Base-by-base conservation (phyloP, 2,113 vertebrate species). In the Tragulus kanchil region DNA sequence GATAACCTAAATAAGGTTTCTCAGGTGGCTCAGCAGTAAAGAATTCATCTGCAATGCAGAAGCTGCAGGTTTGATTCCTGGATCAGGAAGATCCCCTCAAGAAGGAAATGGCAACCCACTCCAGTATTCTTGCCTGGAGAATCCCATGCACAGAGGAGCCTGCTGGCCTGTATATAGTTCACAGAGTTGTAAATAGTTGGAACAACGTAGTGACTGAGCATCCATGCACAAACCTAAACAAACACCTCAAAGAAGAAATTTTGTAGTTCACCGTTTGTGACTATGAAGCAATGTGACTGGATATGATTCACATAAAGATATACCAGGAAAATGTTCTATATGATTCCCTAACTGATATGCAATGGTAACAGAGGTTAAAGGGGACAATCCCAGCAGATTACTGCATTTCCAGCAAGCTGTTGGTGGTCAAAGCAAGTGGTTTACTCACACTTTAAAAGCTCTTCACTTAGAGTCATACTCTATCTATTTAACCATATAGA, bases 101-200 rank as follows among this genome's bases (percentile, higher is more conserved):
- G 69, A 25, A 73, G 42, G 42, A 45, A 45, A 73, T 73, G 69
- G 21, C 36, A 73, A 45, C 42, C 42, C 42, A 45, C 21, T 71
- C 21, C 36, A 73, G 45, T 25, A 13, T 73, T 73, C 42, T 73
- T 25, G 42, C 36, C 67, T 42, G 13, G 69, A 42, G 13, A 45
- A 73, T 73, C 45, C 69, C 21, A 45, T 73, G 69, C 2, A 73
- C 36, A 73, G 36, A 69, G 42, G 36, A 25, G 21, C 42, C 36
- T 45, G 3, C 42, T 11, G 45, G 42, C 5, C 69, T 73, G 36
- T 36, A 36, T 36, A 3, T 73, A 45, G 69, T 25, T 21, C 21
- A 73, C 6, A 6, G 42, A 21, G 42, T 13, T 3, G 0, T 42
- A 73, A 45, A 45, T 36, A 73, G 36, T 45, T 0, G 0, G 42